phyloP scores from a whole-genome alignment of 1,140 invertebrate species.

The Eupristina koningsbergeri region DNA sequence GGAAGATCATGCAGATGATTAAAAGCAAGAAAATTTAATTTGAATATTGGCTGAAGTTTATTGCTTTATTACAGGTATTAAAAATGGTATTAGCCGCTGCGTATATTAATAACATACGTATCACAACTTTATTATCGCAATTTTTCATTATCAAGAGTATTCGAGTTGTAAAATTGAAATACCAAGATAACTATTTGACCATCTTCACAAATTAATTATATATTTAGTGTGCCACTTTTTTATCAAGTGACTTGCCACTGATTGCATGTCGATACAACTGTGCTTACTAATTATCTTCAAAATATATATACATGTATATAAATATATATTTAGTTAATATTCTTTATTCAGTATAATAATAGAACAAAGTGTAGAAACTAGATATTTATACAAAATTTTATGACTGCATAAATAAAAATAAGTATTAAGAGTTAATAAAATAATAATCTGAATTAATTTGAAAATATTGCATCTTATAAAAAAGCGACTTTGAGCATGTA shows the following conservation, averaged over 20 bases:
- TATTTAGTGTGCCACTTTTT: neutral
- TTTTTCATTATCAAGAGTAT: slow-evolving; percentile 32
- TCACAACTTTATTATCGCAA: neutral
- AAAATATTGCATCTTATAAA: slow-evolving; percentile 6
- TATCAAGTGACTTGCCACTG: neutral
- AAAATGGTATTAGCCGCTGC: neutral
- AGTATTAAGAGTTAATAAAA: neutral
- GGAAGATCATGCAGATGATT: too few species aligned
- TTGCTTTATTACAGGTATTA: neutral
- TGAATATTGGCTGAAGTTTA: too few species aligned
- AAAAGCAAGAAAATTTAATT: too few species aligned
- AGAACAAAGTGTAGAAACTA: neutral
- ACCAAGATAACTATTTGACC: neutral
- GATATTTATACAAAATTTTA: neutral
- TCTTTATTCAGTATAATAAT: neutral
- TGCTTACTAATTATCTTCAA: neutral
- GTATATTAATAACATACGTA: neutral
- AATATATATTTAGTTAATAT: neutral
- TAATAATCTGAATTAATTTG: neutral
- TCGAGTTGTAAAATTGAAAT: neutral
- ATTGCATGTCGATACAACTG: neutral
- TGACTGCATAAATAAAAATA: too few species aligned
- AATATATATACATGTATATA: neutral
- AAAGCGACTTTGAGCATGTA: neutral
- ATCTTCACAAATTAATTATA: neutral